A percentile compares a stretch with the other conserved stretches of the same genome.
phyloP scores from a whole-genome alignment of 92 coral and sea anemone species.

The Epizoanthus ramosus region DNA sequence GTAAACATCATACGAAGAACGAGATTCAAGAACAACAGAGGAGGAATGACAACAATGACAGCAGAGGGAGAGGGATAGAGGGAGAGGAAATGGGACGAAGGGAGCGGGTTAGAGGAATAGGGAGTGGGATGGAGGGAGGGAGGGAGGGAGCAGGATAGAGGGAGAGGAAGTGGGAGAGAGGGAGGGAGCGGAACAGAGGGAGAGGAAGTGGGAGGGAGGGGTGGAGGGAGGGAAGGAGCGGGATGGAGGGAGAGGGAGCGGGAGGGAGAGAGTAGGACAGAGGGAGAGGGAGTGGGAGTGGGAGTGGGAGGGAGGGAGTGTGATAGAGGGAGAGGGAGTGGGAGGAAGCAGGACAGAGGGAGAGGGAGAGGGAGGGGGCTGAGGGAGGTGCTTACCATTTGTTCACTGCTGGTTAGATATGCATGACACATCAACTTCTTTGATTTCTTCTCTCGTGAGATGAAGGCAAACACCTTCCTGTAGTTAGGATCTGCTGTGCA shows the following conservation, averaged over 20 bases:
- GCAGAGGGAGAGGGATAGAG: background rate
- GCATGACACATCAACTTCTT: constrained; percentile 76
- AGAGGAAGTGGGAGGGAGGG: background rate
- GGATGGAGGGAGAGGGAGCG: too few species aligned
- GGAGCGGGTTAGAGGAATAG: background rate
- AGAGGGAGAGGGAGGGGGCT: background rate
- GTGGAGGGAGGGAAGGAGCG: background rate
- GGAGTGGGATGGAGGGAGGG: background rate
- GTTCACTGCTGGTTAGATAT: constrained; percentile 83
- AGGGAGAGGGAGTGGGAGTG: background rate
- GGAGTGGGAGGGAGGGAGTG: background rate
- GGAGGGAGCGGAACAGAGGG: background rate
- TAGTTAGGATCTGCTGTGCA: constrained; percentile 95
- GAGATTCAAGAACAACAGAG: too few species aligned
- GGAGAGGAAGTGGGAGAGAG: background rate
- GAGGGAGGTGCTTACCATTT: constrained; percentile 70
- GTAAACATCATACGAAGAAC: too few species aligned
- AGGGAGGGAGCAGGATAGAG: background rate
- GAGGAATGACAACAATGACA: too few species aligned
- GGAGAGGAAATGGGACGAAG: background rate
- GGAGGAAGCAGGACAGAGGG: background rate
- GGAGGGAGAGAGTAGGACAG: too few species aligned
- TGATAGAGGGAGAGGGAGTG: background rate
- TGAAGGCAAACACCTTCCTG: constrained; percentile 91
- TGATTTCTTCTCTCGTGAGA: constrained; percentile 73